Percentiles rank a stretch among this genome's conserved stretches.
phyloP scores from a whole-genome alignment of 2,797 vertebrate species.

The Pipistrellus pipistrellus region DNA sequence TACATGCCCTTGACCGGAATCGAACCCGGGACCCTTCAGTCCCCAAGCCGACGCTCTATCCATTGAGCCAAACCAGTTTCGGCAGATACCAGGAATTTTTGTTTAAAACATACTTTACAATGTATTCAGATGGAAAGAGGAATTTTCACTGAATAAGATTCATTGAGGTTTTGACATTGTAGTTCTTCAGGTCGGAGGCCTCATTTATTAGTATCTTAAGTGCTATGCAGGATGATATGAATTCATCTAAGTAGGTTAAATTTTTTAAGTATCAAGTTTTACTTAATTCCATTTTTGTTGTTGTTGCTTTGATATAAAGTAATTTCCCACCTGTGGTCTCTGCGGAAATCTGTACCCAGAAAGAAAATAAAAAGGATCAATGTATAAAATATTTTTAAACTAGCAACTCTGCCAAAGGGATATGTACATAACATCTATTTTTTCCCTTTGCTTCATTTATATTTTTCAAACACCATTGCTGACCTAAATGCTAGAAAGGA shows the following conservation, averaged over 20 bases:
- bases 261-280: constrained; percentile 46
- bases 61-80: too few species aligned
- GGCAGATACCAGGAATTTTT: constrained; percentile 65
- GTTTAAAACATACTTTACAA: constrained; percentile 64
- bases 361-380: not conserved
- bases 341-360: not conserved
- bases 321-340: not conserved
- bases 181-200: not conserved
- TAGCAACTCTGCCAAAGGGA: constrained; percentile 29
- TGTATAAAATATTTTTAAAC: constrained; percentile 41
- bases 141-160: constrained; percentile 44
- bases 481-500: constrained; percentile 63
- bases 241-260: constrained; percentile 12
- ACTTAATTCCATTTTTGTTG: constrained; percentile 4
- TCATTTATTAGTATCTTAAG: constrained; percentile 64
- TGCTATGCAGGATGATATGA: constrained; percentile 19
- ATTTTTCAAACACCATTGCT: constrained; percentile 58
- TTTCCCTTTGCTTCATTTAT: constrained; percentile 64
- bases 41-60: too few species aligned
- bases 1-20: too few species aligned
- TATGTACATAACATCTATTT: not conserved
- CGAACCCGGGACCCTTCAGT: too few species aligned
- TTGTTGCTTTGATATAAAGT: constrained; percentile 34
- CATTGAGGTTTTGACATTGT: constrained; percentile 50
- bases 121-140: constrained; percentile 38